Evolutionary conservation across 2,888 invertebrate species (phyloP), one percentile per base, ranked within the genome.

Genomic region (Neoitamus cyanurus): DNA sequence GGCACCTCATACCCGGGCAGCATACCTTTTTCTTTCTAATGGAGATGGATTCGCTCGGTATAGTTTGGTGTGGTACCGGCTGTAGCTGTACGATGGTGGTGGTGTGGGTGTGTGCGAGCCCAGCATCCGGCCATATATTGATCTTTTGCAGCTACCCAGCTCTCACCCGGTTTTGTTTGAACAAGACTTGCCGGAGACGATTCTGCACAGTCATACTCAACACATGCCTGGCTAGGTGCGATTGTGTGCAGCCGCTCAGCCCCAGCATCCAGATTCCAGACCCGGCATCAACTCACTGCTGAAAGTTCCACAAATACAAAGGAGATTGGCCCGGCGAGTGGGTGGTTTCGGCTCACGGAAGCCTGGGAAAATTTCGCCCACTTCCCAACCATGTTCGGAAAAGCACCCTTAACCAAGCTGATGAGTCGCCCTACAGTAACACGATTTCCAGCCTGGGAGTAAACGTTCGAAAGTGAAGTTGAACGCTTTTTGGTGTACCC

Each of bases 121-220:
- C 48, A 78, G 82, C 82, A 82, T 82, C 82, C 82, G 82, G 82
- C 82, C 28, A 37, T 82, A 36, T 82, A 82, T 82, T 82, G 82
- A 82, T 82, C 82, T 82, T 82, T 69, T 82, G 82, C 82, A 68
- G 82, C 69, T 69, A 36, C 82, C 73, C 82, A 69, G 82, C 69
- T 82, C 69, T 69, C 82, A 69, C 82, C 82, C 82, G 69, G 82
- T 82, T 37, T 69, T 82, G 36, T 68, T 82, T 68, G 37, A 75
- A 37, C 25, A 25, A 34, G 75, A 34, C 30, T 70, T 30, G 37
- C 78, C 34, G 34, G 48, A 58, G 73, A 48, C 30, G 58, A 75
- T 83, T 83, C 34, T 83, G 83, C 83, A 83, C 83, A 75, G 83
- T 83, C 83, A 83, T 83, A 83, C 28, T 83, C 83, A 83, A 83